Base-by-base conservation (phyloP, 30 jellyfish, hydroid and myxozoan species). In the Mastigias papua region DNA sequence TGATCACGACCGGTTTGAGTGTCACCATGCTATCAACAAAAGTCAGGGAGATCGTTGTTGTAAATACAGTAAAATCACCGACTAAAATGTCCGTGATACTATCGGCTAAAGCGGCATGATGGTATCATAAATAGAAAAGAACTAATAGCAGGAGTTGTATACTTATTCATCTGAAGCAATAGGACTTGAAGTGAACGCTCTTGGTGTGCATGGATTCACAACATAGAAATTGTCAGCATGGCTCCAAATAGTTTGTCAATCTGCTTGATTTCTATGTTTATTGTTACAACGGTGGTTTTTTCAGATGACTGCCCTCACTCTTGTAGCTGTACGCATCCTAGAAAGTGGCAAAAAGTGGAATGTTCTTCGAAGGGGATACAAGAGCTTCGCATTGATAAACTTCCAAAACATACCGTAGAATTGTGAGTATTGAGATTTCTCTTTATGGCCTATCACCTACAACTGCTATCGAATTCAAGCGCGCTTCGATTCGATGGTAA, bases 361-460 rank as follows among this genome's bases (percentile, higher is more conserved):
- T 86, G 95, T 75, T 46, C 87, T 25, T 86, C 90, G 67, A 74
- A 73, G 34, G 90, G 87, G 32, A 86, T 86, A n/a, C 48, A 77
- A 34, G 73, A 11, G 25, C 50, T 76, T 7, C 95, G 89, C 1
- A 20, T 86, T 48, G 67, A 86, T 32, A 46, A 51, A 48, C 65
- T 86, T 20, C 95, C 95, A 23, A 64, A 11, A 68, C 26, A 67
- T 42, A 66, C 95, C 30, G 84, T 86, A n/a, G 95, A 86, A 86
- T 34, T 86, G 95, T 86, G 48, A 73, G 95, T 86, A 42, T 6
- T 60, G 80, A 69, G 74, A 58, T 74, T 60, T 73, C 54, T 65
- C 54, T 16, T 1, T 25, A 26, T 34, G 79, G 78, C 78, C 79
- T 54, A 54, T 32, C 51, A 9, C 29, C 25, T 8, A 58, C 11